Evolutionary conservation across 2,113 vertebrate species (phyloP).

Genomic region (Zapus hudsonius): DNA sequence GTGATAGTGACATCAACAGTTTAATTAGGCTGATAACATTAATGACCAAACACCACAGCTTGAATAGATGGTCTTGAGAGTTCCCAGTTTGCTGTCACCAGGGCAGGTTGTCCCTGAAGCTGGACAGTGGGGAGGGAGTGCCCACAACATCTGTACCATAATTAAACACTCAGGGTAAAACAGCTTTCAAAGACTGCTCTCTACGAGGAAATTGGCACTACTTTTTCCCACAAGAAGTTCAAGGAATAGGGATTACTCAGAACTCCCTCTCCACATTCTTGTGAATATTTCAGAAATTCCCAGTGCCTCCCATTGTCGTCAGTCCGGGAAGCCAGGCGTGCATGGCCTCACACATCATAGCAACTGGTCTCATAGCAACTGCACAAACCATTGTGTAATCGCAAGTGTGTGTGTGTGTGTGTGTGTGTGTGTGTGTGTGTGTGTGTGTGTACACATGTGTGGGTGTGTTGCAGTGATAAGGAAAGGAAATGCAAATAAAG

Average conservation of each 20-base stretch:
- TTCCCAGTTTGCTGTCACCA: not conserved
- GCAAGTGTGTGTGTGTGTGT: not conserved
- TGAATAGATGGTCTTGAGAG: rapidly evolving
- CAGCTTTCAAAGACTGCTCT: conserved; percentile 44
- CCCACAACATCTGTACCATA: not conserved
- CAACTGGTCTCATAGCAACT: conserved; percentile 32
- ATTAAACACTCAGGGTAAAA: not conserved
- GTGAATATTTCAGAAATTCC: conserved; percentile 75
- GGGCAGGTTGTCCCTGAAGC: not conserved
- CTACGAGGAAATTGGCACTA: conserved; percentile 65
- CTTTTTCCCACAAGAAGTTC: conserved; percentile 72
- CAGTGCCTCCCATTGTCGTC: not conserved
- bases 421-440: not conserved
- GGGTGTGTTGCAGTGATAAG: conserved; percentile 56
- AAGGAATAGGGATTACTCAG: conserved; percentile 77
- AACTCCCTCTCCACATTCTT: conserved; percentile 52
- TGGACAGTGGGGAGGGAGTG: not conserved
- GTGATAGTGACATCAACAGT: not conserved
- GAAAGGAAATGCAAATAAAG: conserved; percentile 76
- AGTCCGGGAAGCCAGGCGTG: conserved; percentile 55
- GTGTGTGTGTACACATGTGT: not conserved
- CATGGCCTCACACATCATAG: not conserved
- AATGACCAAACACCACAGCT: not conserved
- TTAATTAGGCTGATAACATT: not conserved
- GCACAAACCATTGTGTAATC: conserved; percentile 52